Evolutionary conservation across 2,888 invertebrate genomes (phyloP).

Genomic region (Noctua fimbriata): DNA sequence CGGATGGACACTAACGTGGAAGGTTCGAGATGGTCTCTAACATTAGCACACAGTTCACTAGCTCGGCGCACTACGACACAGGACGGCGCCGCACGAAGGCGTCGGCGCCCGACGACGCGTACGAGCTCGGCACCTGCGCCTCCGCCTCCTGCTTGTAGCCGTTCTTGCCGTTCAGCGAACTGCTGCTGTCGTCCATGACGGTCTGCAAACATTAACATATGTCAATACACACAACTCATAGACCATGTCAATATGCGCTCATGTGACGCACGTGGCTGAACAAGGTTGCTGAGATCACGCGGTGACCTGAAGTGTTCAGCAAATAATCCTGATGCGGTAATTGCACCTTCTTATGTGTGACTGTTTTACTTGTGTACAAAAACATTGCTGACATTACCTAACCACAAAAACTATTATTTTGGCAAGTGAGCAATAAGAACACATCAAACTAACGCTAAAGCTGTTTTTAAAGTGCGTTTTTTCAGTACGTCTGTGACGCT

Average conservation of each 20-base stretch:
- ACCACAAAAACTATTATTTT: background rate
- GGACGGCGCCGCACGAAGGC: slow-evolving; percentile 86
- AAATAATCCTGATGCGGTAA: slow-evolving; percentile 59
- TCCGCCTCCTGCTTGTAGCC: slow-evolving; percentile 87
- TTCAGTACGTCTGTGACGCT: background rate
- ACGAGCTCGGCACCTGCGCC: slow-evolving; percentile 84
- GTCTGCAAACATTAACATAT: slow-evolving; percentile 87
- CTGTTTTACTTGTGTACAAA: slow-evolving; percentile 13
- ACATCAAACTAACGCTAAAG: background rate
- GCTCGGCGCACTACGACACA: slow-evolving; percentile 74
- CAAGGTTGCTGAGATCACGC: slow-evolving; percentile 37
- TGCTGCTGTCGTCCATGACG: slow-evolving; percentile 89
- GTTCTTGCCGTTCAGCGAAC: slow-evolving; percentile 79
- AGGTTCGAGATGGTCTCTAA: slow-evolving; percentile 65
- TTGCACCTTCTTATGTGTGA: slow-evolving; percentile 38
- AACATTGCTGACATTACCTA: background rate
- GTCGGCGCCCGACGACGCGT: slow-evolving; percentile 86
- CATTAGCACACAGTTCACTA: slow-evolving; percentile 69
- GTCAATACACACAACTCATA: slow-evolving; percentile 33
- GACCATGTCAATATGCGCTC: slow-evolving; percentile 43
- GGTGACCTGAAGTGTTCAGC: slow-evolving; percentile 50
- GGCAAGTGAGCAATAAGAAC: background rate
- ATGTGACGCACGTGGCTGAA: slow-evolving; percentile 38
- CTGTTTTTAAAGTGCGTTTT: background rate
- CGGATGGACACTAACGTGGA: slow-evolving; percentile 60